Conservation (phyloP, 1,140 invertebrate species). For the Maconellicoccus hirsutus region DNA sequence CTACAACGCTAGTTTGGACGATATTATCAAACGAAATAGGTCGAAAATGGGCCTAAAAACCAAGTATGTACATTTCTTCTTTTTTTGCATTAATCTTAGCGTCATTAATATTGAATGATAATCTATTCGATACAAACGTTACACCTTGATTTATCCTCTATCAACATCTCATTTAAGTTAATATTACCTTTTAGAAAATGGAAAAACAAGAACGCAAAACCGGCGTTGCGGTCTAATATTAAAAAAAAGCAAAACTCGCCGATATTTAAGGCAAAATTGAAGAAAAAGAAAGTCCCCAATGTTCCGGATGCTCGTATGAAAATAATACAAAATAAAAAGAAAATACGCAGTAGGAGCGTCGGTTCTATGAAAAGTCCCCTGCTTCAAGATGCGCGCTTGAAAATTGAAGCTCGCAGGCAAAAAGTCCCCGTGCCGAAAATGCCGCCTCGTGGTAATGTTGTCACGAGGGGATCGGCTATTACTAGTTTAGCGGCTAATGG, state of each 20-base stretch:
- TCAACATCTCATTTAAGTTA: no score
- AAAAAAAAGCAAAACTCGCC: neutral
- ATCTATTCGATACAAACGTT: no score
- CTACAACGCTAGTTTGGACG: slow-evolving; percentile 12
- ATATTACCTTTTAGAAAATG: neutral
- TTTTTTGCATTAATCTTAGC: no score
- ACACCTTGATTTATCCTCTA: no score
- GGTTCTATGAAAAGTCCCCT: neutral
- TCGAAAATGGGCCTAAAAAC: neutral
- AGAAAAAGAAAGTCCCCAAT: neutral
- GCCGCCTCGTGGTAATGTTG: neutral
- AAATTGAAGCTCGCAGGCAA: slow-evolving; percentile 12
- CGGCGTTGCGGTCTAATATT: neutral
- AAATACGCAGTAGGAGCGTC: neutral
- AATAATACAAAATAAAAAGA: neutral
- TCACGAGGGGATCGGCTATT: neutral
- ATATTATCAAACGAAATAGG: neutral
- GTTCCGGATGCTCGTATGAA: slow-evolving; percentile 6
- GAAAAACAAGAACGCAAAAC: neutral
- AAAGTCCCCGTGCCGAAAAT: neutral
- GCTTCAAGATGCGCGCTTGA: neutral
- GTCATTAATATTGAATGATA: no score
- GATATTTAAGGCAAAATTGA: neutral
- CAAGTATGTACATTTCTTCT: neutral
- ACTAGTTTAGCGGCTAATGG: slow-evolving; percentile 2